Base-by-base conservation (phyloP, 2,888 invertebrate genomes). In the Pelosia muscerda region DNA sequence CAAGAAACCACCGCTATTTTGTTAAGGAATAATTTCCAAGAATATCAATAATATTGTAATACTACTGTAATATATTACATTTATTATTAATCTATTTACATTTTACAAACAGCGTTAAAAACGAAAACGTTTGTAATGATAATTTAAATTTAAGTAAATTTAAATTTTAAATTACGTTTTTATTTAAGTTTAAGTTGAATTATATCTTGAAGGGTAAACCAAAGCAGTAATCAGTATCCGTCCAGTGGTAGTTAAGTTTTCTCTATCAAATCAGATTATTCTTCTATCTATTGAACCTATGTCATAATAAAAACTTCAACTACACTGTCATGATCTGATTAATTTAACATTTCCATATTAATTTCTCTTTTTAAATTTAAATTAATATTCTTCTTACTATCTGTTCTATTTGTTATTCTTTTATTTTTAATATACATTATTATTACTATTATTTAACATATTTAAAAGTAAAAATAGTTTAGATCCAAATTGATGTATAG, bases 201-300 rank as follows among this genome's bases (percentile, higher is more conserved):
- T 49, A 70, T 63, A 69, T 67, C 79, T 77, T 83, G 87, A 88
- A 90, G 88, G 90, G 82, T 88, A 87, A 90, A 93, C 92, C 94
- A 93, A 95, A 94, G 93, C 93, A 93, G 91, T 91, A 93, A 95
- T 95, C 95, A 94, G 95, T 95, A 95, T 95, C 95, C 95, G 94
- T 95, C 95, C 95, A 94, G 88, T 88, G 86, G 88, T 94, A 94
- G 92, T 90, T 93, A 93, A 90, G 90, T 88, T 90, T 83, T 73
- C 68, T 82, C 82, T 83, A 69, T 75, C 65, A 66, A 74, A 69
- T 82, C 66, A 75, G 61, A 66, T 58, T 70, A 61, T 49, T 53
- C 54, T 74, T 79, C 60, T 81, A 71, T 75, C 75, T 76, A 77
- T 65, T 65, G 67, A 71, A 74, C 66, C 75, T 65, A 23, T 59